A percentile compares a stretch with the other conserved stretches of the same genome.
Evolutionary conservation across 2,888 invertebrate species (phyloP).

Genomic region (Stramonita haemastoma): DNA sequence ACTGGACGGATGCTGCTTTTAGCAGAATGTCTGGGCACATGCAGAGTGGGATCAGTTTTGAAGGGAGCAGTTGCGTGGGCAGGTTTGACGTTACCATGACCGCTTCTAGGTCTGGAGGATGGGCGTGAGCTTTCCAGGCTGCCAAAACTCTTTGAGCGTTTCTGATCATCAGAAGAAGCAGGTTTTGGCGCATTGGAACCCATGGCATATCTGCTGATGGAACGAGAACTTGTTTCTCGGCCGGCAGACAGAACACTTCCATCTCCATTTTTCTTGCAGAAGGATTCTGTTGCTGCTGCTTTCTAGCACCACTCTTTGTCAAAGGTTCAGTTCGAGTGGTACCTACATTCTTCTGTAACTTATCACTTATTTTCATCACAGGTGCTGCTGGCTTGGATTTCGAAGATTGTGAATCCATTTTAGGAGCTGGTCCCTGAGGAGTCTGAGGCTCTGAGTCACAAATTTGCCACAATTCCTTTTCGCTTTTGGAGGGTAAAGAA

Average conservation of each 20-base stretch:
- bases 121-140: background rate
- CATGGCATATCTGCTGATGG: background rate
- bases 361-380: background rate
- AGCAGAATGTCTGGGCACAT: constrained; percentile 48
- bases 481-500: background rate
- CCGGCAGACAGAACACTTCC: background rate
- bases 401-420: background rate
- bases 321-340: background rate
- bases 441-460: background rate
- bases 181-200: background rate
- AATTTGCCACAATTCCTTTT: constrained; percentile 22
- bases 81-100: constrained; percentile 46
- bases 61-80: constrained; percentile 66
- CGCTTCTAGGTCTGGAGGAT: constrained; percentile 33
- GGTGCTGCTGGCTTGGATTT: background rate
- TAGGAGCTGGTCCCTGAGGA: background rate
- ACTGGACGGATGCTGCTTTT: background rate
- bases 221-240: background rate
- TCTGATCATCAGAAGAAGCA: background rate
- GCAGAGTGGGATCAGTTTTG: constrained; percentile 60
- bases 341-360: background rate
- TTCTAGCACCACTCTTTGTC: background rate
- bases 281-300: background rate
- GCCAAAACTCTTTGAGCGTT: background rate
- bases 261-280: background rate